A percentile compares a stretch with the other conserved stretches of the same genome.
Conservation (phyloP, 2,888 invertebrate genomes). For the Cordylochernes scorpioides region DNA sequence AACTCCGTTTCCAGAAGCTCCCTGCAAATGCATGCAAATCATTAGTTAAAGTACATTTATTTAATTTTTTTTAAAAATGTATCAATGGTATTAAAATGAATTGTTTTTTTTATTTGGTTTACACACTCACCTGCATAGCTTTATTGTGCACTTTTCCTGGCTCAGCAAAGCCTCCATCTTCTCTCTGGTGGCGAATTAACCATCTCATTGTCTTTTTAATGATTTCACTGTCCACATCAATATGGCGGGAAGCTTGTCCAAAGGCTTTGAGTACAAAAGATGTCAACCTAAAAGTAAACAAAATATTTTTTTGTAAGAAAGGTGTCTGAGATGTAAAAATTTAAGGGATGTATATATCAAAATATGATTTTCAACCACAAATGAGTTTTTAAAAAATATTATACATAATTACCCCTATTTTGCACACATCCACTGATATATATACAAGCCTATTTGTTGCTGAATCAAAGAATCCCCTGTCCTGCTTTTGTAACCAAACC, state of each 20-base stretch:
- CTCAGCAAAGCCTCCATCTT: constrained; percentile 22
- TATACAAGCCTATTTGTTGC: no score
- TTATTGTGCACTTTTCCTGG: constrained; percentile 23
- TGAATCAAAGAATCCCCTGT: no score
- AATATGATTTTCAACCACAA: constrained; percentile 3
- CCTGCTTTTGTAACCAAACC: no score
- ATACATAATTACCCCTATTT: no score
- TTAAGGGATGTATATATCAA: neutral
- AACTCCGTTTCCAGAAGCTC: constrained; percentile 18
- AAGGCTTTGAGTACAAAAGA: constrained; percentile 23
- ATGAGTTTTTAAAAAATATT: no score
- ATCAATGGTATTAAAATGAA: neutral
- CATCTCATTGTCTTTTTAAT: constrained; percentile 19
- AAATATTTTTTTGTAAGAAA: constrained; percentile 1
- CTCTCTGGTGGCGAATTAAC: constrained; percentile 18
- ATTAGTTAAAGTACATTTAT: no score
- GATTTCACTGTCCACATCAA: constrained; percentile 19
- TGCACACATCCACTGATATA: no score
- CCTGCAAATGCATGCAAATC: no score
- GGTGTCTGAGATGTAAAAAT: neutral
- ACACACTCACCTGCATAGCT: constrained; percentile 22
- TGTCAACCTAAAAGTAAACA: constrained; percentile 23
- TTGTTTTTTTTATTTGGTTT: neutral
- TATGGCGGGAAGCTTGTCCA: constrained; percentile 20
- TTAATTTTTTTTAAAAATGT: neutral